These are phyloP conservation scores for Therioaphis trifolii DNA, from an alignment of 2,888 invertebrate species.

Conservation along the genomic window DNA sequence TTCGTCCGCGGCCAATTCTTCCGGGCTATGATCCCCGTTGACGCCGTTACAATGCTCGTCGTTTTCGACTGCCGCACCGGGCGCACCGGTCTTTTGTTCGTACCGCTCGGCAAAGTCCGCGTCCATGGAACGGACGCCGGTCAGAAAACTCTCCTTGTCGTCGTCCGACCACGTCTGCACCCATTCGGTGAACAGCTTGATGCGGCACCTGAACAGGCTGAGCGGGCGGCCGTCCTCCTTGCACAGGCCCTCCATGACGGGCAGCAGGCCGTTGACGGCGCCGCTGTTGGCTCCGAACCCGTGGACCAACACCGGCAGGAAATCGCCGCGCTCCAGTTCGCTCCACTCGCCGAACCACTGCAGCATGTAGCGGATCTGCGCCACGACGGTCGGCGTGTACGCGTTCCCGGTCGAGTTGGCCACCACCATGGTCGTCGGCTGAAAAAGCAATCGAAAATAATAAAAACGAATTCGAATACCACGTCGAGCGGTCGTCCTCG, in stretches of 20 bases:
- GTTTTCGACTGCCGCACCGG: not conserved
- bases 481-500: no score
- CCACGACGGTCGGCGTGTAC: constrained; percentile 72
- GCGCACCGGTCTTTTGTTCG: constrained; percentile 67
- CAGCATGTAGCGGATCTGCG: constrained; percentile 83
- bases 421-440: constrained; percentile 17
- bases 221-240: constrained; percentile 78
- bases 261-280: constrained; percentile 80
- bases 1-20: constrained; percentile 2
- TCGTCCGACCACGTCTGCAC: constrained; percentile 81
- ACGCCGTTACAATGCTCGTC: constrained; percentile 36
- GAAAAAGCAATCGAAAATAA: not conserved
- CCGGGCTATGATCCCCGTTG: constrained; percentile 18
- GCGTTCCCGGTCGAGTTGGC: constrained; percentile 65
- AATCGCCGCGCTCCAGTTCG: constrained; percentile 86
- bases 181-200: constrained; percentile 88
- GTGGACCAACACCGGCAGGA: constrained; percentile 80
- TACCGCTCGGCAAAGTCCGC: constrained; percentile 78
- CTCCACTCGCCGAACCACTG: constrained; percentile 93
- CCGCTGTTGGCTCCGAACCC: constrained; percentile 73
- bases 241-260: constrained; percentile 76
- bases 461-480: no score
- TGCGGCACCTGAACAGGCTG: constrained; percentile 84
- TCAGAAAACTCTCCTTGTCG: constrained; percentile 78
- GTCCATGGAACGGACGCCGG: constrained; percentile 79